Evolutionary conservation across 2,113 vertebrate genomes (phyloP).

Genomic region (Trochalopteron elliotii): DNA sequence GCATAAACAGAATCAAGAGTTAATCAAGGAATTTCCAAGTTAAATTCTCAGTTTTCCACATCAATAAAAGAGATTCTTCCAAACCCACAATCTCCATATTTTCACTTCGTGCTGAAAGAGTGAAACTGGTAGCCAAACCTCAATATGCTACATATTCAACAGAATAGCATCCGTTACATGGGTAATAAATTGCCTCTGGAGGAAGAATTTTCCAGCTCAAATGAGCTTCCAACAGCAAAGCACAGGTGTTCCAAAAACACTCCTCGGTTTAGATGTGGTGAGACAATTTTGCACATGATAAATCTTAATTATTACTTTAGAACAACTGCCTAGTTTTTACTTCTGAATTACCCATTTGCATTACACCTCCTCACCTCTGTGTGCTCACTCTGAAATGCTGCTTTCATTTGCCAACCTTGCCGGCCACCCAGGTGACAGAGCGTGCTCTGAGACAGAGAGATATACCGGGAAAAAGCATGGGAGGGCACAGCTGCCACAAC

Average conservation of each 20-base stretch:
- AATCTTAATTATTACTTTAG: conserved; percentile 10
- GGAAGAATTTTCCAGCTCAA: conserved; percentile 25
- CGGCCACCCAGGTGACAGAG: neutral
- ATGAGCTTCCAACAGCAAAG: conserved; percentile 34
- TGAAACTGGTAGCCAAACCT: conserved; percentile 29
- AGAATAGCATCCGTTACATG: conserved; percentile 9
- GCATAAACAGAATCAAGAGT: neutral
- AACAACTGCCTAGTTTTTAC: conserved; percentile 22
- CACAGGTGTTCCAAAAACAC: conserved; percentile 26
- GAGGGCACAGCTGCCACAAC: neutral
- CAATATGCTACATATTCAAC: neutral
- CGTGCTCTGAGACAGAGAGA: neutral
- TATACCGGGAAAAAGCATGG: neutral
- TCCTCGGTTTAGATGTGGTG: conserved; percentile 20
- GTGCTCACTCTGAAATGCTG: neutral
- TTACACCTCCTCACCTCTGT: neutral
- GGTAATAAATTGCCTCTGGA: conserved; percentile 15
- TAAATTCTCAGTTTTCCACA: conserved; percentile 36
- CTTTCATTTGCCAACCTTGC: neutral
- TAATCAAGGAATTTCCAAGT: conserved; percentile 25
- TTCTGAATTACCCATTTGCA: neutral
- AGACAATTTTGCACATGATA: conserved; percentile 31
- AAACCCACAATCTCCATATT: neutral
- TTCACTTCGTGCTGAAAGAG: conserved; percentile 5
- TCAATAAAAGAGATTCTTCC: conserved; percentile 12